Evolutionary conservation across 2,888 invertebrate species (phyloP), one percentile per base, ranked within the genome.

Genomic region (Sisyra terminalis): DNA sequence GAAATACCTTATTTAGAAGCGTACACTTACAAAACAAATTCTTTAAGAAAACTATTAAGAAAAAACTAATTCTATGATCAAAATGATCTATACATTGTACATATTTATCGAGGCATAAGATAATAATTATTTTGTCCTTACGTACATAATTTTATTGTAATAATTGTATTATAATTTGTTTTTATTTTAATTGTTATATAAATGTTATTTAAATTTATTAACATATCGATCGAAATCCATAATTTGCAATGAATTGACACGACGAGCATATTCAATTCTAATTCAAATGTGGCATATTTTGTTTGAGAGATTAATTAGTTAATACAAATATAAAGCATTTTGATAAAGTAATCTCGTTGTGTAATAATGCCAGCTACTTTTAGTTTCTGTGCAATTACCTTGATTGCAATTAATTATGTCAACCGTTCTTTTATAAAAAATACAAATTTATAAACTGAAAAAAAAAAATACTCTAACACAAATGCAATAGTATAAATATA

Each of bases 101-200:
- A 24, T 24, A 24, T 24, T 24, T 24, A 24, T 24, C 24, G n/a
- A 2, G 37, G 11, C n/a, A 18, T 18, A n/a, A 9, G 18, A 37
- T 18, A 17, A 16, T 18, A 11, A 37, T 18, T 37, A 37, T 13
- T 18, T 37, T 37, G 37, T 37, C 16, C n/a, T 37, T 37, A 13
- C 37, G 37, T 37, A 37, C 37, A 37, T 37, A 37, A 11, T 18
- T 11, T 18, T 18, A 17, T 15, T 15, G 3, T 15, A 37, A 37
- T 37, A 14, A 17, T 37, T 37, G 37, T 18, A 37, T 17, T 37
- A 37, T 37, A 37, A 18, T 37, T 32, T 37, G 18, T 37, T 37
- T 37, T 37, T 37, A 15, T 17, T 37, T 37, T 37, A 17, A 37
- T 18, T 15, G 18, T 17, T 37, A 24, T 17, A 37, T 18, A 32